A percentile compares a stretch with the other conserved stretches of the same genome.
Conservation (phyloP, 2,797 vertebrate species). For the Clarias platycephalus region DNA sequence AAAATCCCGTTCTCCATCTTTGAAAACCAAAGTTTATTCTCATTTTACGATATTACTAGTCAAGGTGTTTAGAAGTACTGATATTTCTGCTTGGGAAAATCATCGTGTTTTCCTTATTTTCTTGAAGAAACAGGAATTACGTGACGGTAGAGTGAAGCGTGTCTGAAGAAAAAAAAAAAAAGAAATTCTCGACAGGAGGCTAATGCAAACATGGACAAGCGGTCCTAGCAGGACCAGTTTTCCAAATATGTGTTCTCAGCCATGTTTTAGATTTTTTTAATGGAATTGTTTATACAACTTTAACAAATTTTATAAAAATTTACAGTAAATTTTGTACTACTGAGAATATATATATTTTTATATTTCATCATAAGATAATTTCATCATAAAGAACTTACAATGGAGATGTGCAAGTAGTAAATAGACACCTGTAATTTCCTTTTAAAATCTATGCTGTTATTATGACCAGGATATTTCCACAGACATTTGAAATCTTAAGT, state of each 20-base stretch:
- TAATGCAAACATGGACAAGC: neutral
- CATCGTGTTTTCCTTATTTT: no score
- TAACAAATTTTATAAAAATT: neutral
- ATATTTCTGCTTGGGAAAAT: neutral
- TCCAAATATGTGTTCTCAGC: neutral
- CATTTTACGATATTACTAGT: neutral
- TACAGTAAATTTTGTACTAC: neutral
- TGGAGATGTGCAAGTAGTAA: neutral
- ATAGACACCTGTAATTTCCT: no score
- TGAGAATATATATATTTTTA: no score
- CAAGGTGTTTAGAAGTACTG: neutral
- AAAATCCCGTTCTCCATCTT: neutral
- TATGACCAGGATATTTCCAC: no score
- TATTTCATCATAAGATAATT: no score
- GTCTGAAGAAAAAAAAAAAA: neutral
- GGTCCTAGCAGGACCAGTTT: no score
- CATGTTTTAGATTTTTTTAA: neutral
- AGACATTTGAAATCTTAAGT: no score
- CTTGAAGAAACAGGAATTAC: no score
- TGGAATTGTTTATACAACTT: neutral
- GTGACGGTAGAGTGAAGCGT: neutral
- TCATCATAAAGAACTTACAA: neutral
- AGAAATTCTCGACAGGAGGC: neutral
- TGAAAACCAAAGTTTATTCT: neutral
- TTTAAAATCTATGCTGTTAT: no score